Conservation (phyloP, 2,797 vertebrate genomes). For the Antennarius maculatus region DNA sequence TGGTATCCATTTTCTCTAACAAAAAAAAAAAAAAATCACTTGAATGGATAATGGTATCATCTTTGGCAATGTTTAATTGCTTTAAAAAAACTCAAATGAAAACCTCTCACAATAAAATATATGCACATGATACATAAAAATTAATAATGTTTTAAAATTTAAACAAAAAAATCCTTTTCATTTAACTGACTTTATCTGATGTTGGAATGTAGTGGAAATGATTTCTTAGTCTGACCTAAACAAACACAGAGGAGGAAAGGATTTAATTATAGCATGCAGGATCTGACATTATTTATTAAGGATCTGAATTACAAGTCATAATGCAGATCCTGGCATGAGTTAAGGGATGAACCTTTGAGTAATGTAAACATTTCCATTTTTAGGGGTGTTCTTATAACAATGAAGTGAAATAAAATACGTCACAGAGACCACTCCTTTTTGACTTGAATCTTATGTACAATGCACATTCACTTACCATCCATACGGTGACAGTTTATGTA, state of each 20-base stretch:
- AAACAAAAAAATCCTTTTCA: neutral
- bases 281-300: neutral
- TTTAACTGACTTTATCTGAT: neutral
- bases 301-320: neutral
- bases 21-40: too few relatives aligned
- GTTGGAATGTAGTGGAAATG: neutral
- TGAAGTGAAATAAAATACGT: conserved; percentile 3
- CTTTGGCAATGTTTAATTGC: too few relatives aligned
- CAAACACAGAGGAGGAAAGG: neutral
- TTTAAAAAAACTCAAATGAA: too few relatives aligned
- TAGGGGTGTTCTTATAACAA: neutral
- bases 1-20: too few relatives aligned
- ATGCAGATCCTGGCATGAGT: neutral
- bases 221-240: neutral
- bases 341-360: neutral
- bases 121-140: neutral
- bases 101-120: too few relatives aligned
- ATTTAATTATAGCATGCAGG: conserved; percentile 9
- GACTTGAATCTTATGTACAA: conserved; percentile 14
- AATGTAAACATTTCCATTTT: conserved; percentile 9
- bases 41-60: too few relatives aligned
- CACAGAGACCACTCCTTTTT: neutral
- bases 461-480: conserved; percentile 50
- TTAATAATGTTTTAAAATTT: too few relatives aligned
- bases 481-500: conserved; percentile 55